Percentiles rank a stretch among this genome's conserved stretches.
Evolutionary conservation across 2,113 vertebrate species (phyloP).

Genomic region (Sigmodon hispidus): DNA sequence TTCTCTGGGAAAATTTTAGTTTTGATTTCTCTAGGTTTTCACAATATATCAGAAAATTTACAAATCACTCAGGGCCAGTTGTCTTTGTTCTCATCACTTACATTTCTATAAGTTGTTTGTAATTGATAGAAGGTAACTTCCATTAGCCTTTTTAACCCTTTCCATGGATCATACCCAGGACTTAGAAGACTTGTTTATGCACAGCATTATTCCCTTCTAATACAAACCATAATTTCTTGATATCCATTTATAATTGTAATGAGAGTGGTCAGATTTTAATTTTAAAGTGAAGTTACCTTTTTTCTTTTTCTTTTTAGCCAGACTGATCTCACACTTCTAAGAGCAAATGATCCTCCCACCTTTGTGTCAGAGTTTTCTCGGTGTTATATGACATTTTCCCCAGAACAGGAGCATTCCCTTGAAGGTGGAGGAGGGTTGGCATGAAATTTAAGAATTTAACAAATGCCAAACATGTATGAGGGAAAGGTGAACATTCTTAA

Average conservation of each 20-base stretch:
- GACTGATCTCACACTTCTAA: not conserved
- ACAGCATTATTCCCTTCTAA: not conserved
- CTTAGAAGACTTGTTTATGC: not conserved
- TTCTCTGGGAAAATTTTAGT: not conserved
- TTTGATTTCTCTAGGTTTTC: not conserved
- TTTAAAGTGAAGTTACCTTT: not conserved
- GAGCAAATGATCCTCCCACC: not conserved
- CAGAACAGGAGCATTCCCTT: not conserved
- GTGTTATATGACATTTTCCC: not conserved
- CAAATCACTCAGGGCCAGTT: not conserved
- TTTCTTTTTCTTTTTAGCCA: not conserved
- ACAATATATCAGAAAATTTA: no score
- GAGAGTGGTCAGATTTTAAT: not conserved
- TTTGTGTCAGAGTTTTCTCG: accelerated
- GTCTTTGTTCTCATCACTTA: not conserved
- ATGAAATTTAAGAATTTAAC: not conserved
- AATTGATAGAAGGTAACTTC: not conserved
- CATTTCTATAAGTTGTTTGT: not conserved
- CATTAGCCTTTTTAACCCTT: not conserved
- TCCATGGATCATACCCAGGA: not conserved
- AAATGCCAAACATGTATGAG: no score
- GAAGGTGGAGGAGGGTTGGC: no score
- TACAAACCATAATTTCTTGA: not conserved
- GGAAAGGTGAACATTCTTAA: not conserved
- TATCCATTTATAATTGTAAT: not conserved